A percentile compares a stretch with the other conserved stretches of the same genome.
Evolutionary conservation across 2,113 vertebrate genomes (phyloP).

Genomic region (Toxostoma redivivum): DNA sequence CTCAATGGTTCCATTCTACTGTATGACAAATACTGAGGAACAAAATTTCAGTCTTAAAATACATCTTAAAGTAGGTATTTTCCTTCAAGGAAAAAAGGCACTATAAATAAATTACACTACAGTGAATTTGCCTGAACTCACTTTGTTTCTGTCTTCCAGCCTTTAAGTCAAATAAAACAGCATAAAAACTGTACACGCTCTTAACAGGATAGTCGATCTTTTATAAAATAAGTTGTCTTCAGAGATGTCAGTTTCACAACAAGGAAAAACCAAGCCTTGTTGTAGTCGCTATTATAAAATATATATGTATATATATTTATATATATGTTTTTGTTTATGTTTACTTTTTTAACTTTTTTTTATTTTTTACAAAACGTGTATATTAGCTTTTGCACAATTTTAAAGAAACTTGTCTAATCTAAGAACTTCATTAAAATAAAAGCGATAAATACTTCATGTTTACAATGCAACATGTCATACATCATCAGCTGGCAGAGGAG

Average conservation of each 20-base stretch:
- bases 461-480: conserved; percentile 84
- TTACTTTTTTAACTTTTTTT: conserved; percentile 71
- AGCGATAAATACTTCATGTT: conserved; percentile 91
- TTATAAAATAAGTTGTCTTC: conserved; percentile 84
- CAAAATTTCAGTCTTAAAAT: conserved; percentile 96
- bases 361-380: conserved; percentile 82
- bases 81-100: conserved; percentile 99
- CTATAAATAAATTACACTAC: conserved; percentile 99
- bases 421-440: conserved; percentile 90
- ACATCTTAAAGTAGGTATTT: conserved; percentile 93
- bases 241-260: conserved; percentile 83
- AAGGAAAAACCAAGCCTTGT: conserved; percentile 83
- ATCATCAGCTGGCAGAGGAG: conserved; percentile 94
- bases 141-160: conserved; percentile 98
- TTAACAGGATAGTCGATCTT: conserved; percentile 81
- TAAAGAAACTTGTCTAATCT: conserved; percentile 79
- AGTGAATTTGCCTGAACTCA: conserved; percentile 97
- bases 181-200: conserved; percentile 84
- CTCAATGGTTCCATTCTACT: conserved; percentile 89
- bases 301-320: conserved; percentile 77
- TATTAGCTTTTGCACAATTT: conserved; percentile 78
- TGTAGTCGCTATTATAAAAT: conserved; percentile 85
- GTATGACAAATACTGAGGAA: conserved; percentile 93
- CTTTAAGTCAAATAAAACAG: conserved; percentile 91
- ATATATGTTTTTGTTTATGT: conserved; percentile 69